Conservation (phyloP, 2,888 invertebrate genomes). For the Slavum lentiscoides region DNA sequence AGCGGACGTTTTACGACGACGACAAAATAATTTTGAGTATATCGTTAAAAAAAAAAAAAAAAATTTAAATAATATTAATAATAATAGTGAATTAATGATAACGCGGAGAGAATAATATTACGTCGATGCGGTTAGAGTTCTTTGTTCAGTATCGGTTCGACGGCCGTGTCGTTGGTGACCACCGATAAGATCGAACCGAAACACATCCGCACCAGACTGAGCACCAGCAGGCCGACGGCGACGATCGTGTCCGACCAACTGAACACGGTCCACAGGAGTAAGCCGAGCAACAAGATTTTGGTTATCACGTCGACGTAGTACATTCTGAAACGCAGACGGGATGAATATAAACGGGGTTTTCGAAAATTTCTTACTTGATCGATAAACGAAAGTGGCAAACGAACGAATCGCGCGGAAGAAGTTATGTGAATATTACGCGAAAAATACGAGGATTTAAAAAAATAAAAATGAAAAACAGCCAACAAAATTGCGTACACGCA, state of each 20-base stretch:
- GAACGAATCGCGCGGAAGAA: too few species aligned
- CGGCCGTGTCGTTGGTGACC: not conserved
- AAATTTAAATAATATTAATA: not conserved
- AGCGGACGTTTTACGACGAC: too few species aligned
- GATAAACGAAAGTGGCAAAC: too few species aligned
- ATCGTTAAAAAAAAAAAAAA: not conserved
- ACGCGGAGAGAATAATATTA: not conserved
- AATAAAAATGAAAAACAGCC: too few species aligned
- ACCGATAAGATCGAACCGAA: constrained; percentile 18
- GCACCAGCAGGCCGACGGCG: not conserved
- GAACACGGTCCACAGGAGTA: constrained; percentile 63
- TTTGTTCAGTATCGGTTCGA: constrained; percentile 12
- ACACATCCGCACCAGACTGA: not conserved
- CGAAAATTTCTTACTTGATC: too few species aligned
- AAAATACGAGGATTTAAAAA: too few species aligned
- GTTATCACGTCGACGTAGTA: constrained; percentile 79
- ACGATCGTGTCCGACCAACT: constrained; percentile 37
- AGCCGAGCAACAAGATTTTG: constrained; percentile 69
- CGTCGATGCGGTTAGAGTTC: constrained; percentile 18
- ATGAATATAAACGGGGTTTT: too few species aligned
- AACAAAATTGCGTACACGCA: too few species aligned
- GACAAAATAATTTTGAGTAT: not conserved
- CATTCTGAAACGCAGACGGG: constrained; percentile 70
- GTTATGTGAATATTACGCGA: too few species aligned
- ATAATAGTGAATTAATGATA: not conserved